Evolutionary conservation across 2,113 vertebrate species (phyloP).

Genomic region (Thamnaconus septentrionalis): DNA sequence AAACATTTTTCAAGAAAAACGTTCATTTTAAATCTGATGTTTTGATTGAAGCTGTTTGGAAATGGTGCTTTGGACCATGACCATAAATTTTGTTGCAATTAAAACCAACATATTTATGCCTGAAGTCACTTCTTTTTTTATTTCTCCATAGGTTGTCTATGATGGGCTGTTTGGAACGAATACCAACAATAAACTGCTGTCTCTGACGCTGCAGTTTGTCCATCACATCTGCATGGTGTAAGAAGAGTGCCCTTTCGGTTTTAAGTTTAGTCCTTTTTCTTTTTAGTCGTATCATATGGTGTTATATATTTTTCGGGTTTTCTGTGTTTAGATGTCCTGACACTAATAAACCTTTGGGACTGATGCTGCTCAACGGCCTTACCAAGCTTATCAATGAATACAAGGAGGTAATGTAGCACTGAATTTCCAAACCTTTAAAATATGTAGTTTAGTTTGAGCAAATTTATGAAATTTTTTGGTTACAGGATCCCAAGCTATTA

Average conservation of each 20-base stretch:
- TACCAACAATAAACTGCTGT: conserved; percentile 94
- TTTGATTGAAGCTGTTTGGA: too few species aligned
- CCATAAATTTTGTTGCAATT: neutral
- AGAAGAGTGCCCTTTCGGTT: conserved; percentile 61
- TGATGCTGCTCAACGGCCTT: conserved; percentile 99
- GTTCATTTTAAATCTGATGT: too few species aligned
- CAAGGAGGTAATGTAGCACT: conserved; percentile 85
- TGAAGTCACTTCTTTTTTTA: conserved; percentile 5
- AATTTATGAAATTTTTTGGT: conserved; percentile 18
- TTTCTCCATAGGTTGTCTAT: conserved; percentile 88
- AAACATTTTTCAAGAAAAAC: neutral
- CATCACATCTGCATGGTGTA: conserved; percentile 98
- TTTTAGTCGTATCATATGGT: neutral
- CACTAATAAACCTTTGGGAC: conserved; percentile 93
- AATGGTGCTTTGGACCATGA: too few species aligned
- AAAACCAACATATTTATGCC: neutral
- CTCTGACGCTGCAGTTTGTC: conserved; percentile 93
- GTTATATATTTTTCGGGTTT: neutral
- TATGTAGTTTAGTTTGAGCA: neutral
- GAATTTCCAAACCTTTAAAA: neutral
- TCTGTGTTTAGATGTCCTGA: conserved; percentile 86
- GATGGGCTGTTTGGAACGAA: conserved; percentile 96
- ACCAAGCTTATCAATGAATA: conserved; percentile 98
- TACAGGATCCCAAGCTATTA: conserved; percentile 92
- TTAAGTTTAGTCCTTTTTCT: neutral